Evolutionary conservation across 64 coral and sea anemone species (phyloP), one percentile per base, ranked within the genome.

Genomic region (Dendronephthya gigantea): DNA sequence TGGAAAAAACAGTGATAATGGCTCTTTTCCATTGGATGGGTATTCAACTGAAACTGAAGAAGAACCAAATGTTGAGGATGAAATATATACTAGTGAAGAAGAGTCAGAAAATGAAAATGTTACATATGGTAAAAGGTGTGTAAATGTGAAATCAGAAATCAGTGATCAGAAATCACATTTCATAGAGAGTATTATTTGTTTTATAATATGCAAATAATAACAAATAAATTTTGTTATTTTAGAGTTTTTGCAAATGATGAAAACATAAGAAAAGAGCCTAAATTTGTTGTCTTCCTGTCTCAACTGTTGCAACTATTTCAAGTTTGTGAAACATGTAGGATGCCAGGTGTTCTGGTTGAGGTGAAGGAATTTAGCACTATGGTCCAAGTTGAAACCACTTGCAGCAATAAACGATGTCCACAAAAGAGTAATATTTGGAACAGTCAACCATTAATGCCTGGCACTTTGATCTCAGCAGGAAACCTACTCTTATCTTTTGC

Each of bases 91-190:
- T 4, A 79, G 72, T 39, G 72, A 79, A 79, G 72, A 13, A 79
- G 72, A 79, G 31, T 33, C 72, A 39, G 72, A 79, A 34, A 33
- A 79, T 79, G 72, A 79, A 79, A 29, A 79, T 79, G 30, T 39
- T 36, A 79, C 72, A 33, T 33, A 79, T 79, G 72, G 72, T 79
- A 79, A 79, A 79, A 79, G 72, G 72, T 79, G 72, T 79, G 72
- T 79, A 8, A 36, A 36, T 79, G 30, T 79, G 0, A 79, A 36
- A 35, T 28, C n/a, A n/a, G n/a, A 16, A 9, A 28, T 7, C 25
- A n/a, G 25, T n/a, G 17, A 62, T 62, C 10, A 17, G 5, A 79
- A 79, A 79, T 30, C 17, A 79, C 6, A 33, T 8, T 35, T 79
- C 17, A 7, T 79, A 79, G 72, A 79, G 72, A 36, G 2, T 39